Base-by-base conservation (phyloP, 2,113 vertebrate species). In the Ranitomeya variabilis region DNA sequence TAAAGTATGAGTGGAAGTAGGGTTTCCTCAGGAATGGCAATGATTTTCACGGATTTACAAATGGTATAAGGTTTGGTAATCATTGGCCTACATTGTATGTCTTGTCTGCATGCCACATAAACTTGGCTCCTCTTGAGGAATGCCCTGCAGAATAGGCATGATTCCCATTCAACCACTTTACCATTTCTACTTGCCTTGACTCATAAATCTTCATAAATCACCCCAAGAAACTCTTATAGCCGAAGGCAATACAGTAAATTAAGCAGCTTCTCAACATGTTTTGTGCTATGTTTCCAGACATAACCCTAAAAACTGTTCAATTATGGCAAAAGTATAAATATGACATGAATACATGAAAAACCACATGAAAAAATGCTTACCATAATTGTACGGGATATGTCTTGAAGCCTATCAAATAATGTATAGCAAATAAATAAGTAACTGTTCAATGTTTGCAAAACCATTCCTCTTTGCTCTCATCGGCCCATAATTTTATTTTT, bases 401-500 rank as follows among this genome's bases (percentile, higher is more conserved):
- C 87, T 57, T 79, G 52, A 79, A 71, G 64, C 76, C 77, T 59
- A 79, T 16, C 57, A 9, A 69, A 66, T 78, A 83, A 59, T 54
- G 31, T 76, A 76, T 10, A 76, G 73, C 12, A 74, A 83, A 66
- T 83, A 54, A 77, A 76, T 67, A 13, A 19, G 73, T 89, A 89
- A 85, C 31, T 85, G 87, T 89, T 89, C 82, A 79, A 69, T 89
- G 87, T 89, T 69, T 85, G 87, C 87, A 59, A 79, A 76, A 54
- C 23, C 86, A 80, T 87, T 62, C 26, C 45, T 81, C n/a, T 74
- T 85, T 62, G 57, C 77, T 80, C n/a, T 60, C 23, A 52, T 62
- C 7, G 26, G 26, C 37, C 52, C 66, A 84, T 84, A 12, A 54
- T 69, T 69, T 71, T 67, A 2, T 54, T 55, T 83, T 55, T 55